Percentiles rank a stretch among this genome's conserved stretches.
Evolutionary conservation across 2,797 vertebrate genomes (phyloP).

Genomic region (Parotocinclus haroldoi): DNA sequence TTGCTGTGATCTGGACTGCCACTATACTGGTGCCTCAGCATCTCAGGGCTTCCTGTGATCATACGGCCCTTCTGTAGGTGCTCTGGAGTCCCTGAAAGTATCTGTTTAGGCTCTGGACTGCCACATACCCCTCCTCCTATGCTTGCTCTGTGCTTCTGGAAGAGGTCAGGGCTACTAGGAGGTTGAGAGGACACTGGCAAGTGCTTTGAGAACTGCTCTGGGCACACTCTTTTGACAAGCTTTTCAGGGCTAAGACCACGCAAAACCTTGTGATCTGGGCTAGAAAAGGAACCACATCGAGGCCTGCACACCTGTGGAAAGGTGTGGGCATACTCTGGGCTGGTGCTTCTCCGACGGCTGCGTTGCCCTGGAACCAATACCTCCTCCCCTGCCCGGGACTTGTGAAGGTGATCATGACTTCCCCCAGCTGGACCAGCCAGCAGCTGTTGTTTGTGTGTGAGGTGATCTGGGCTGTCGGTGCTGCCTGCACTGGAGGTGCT

Average conservation of each 20-base stretch:
- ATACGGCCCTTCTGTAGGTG: slow-evolving; percentile 82
- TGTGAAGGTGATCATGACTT: slow-evolving; percentile 72
- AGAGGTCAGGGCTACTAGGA: slow-evolving; percentile 81
- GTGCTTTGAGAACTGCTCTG: slow-evolving; percentile 69
- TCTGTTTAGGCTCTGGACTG: slow-evolving; percentile 80
- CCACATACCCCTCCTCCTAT: slow-evolving; percentile 51
- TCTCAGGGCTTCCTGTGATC: slow-evolving; percentile 85
- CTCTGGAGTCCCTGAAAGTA: slow-evolving; percentile 75
- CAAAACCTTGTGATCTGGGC: slow-evolving; percentile 76
- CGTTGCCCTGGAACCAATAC: slow-evolving; percentile 50
- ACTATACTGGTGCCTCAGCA: slow-evolving; percentile 78
- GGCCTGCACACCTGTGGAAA: slow-evolving; percentile 72
- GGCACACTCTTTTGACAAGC: slow-evolving; percentile 74
- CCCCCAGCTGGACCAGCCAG: slow-evolving; percentile 56
- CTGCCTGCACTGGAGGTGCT: slow-evolving; percentile 91
- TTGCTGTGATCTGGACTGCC: slow-evolving; percentile 79
- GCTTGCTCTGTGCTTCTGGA: slow-evolving; percentile 78
- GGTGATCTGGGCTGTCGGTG: slow-evolving; percentile 86
- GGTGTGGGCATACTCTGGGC: slow-evolving; percentile 84
- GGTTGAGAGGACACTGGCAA: slow-evolving; percentile 71
- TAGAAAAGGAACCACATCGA: slow-evolving; percentile 68
- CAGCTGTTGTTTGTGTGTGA: slow-evolving; percentile 63
- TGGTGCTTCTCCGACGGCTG: slow-evolving; percentile 81
- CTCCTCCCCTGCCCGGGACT: slow-evolving; percentile 43
- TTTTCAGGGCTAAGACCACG: slow-evolving; percentile 81